Percentiles rank a stretch among this genome's conserved stretches.
phyloP scores from a whole-genome alignment of 2,888 invertebrate genomes.

The Amblyteles armatorius region DNA sequence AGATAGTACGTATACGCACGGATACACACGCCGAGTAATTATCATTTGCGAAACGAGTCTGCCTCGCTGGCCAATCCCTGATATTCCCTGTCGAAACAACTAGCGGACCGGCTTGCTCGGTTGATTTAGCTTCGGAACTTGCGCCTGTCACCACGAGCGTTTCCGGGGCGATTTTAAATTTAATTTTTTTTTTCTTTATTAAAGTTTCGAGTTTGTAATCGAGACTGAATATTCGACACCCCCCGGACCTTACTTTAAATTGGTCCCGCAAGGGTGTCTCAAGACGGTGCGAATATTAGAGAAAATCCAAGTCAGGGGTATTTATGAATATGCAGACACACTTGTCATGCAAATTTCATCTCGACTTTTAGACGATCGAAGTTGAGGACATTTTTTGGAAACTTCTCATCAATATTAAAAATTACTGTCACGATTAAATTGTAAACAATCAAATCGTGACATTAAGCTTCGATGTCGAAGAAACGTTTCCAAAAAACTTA shows the following conservation, averaged over 20 bases:
- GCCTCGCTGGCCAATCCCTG: background rate
- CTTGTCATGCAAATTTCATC: too few relatives aligned
- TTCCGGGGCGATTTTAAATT: background rate
- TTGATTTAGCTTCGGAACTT: background rate
- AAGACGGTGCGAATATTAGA: background rate
- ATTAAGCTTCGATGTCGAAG: too few relatives aligned
- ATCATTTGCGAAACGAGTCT: conserved; percentile 64
- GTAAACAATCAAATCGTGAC: too few relatives aligned
- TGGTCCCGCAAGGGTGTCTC: background rate
- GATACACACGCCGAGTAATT: conserved; percentile 61
- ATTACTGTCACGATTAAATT: too few relatives aligned
- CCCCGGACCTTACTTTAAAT: background rate
- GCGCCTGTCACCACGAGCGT: background rate
- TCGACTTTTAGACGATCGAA: too few relatives aligned
- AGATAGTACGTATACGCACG: conserved; percentile 48
- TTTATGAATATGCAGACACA: too few relatives aligned
- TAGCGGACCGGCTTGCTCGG: background rate
- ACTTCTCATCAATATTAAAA: too few relatives aligned
- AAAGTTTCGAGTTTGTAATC: background rate
- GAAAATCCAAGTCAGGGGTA: too few relatives aligned
- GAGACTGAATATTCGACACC: too few relatives aligned
- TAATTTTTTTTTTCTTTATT: background rate
- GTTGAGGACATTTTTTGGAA: too few relatives aligned
- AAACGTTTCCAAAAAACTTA: too few relatives aligned
- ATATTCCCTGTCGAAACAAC: conserved; percentile 2